Conservation (phyloP, 64 coral and sea anemone genomes). For the Exaiptasia diaphana region DNA sequence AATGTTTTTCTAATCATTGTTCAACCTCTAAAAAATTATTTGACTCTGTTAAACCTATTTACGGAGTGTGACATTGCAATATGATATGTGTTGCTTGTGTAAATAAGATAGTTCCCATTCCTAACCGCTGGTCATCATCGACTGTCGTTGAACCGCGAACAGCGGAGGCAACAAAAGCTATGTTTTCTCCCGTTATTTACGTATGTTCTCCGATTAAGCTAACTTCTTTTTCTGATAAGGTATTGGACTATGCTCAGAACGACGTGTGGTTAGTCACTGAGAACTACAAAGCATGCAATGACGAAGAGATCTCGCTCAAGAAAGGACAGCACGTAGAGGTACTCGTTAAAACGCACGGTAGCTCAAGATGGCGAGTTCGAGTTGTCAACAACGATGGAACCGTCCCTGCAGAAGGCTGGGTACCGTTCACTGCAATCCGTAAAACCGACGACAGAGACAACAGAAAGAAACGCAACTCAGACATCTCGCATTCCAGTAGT, state of each 20-base stretch:
- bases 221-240: slow-evolving; percentile 61
- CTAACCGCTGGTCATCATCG: not conserved
- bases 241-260: slow-evolving; percentile 66
- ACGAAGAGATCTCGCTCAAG: slow-evolving; percentile 90
- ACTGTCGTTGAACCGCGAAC: not conserved
- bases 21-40: too few relatives aligned
- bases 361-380: slow-evolving; percentile 89
- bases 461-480: slow-evolving; percentile 75
- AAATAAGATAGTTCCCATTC: not conserved
- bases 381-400: slow-evolving; percentile 69
- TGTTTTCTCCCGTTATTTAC: slow-evolving; percentile 69
- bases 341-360: slow-evolving; percentile 83
- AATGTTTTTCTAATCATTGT: too few relatives aligned
- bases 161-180: not conserved
- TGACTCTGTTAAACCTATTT: too few relatives aligned
- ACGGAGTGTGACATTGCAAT: too few relatives aligned
- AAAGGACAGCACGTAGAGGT: slow-evolving; percentile 94
- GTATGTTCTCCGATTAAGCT: slow-evolving; percentile 71
- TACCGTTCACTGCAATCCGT: slow-evolving; percentile 69
- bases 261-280: slow-evolving; percentile 84
- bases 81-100: too few relatives aligned
- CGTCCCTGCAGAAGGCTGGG: slow-evolving; percentile 77
- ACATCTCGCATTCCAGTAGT: slow-evolving; percentile 91
- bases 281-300: slow-evolving; percentile 72
- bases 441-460: slow-evolving; percentile 63